These are phyloP conservation scores for Corythaixoides concolor DNA, from an alignment of 2,113 vertebrate species.

Conservation along the genomic window DNA sequence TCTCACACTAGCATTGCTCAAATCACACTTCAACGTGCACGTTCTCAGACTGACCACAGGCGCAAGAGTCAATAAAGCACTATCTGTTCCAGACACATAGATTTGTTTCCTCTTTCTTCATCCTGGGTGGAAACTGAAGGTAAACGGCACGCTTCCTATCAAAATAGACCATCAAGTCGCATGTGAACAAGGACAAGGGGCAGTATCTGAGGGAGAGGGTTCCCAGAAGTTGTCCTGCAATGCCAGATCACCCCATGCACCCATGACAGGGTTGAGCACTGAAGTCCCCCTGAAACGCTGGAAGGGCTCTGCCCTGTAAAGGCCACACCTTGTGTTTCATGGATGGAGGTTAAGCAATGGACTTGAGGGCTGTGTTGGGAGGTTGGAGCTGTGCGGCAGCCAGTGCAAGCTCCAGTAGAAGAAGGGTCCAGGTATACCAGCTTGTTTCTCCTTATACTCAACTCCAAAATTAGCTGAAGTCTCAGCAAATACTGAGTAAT, in stretches of 20 bases:
- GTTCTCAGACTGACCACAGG: not conserved
- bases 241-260: not conserved
- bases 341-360: fast-evolving
- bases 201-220: not conserved
- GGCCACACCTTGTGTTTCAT: fast-evolving
- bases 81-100: not conserved
- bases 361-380: not conserved
- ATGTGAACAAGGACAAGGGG: fast-evolving
- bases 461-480: not conserved
- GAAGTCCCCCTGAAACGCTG: fast-evolving
- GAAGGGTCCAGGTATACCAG: not conserved
- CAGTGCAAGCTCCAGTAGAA: not conserved
- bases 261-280: fast-evolving
- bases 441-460: not conserved
- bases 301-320: not conserved
- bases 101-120: not conserved
- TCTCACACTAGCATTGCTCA: not conserved
- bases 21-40: not conserved
- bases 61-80: not conserved
- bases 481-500: not conserved
- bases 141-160: fast-evolving
- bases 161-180: not conserved
- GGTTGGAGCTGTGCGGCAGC: fast-evolving
- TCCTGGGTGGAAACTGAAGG: not conserved
- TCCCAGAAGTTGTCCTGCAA: not conserved